Evolutionary conservation across 2,888 invertebrate species (phyloP), one percentile per base, ranked within the genome.

Genomic region (Pheosia tremula): DNA sequence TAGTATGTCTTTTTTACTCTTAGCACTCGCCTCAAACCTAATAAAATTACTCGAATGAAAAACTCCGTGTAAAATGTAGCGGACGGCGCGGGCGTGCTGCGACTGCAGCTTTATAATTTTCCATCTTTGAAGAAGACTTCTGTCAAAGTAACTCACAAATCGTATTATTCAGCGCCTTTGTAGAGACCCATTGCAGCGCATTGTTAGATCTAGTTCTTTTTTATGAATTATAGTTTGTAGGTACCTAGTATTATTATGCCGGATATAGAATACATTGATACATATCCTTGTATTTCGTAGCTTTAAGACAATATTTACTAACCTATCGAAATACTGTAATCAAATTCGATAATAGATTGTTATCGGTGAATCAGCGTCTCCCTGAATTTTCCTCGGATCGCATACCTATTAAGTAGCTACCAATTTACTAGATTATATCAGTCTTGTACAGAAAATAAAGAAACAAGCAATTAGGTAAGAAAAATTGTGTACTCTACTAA

Each of bases 71-170:
- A 58, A 61, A 63, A 64, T 61, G 59, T 74, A 63, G 68, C 62
- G 58, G 60, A 61, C 62, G 61, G 59, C 24, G 24, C 24, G 24
- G 54, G 59, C 62, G 60, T 54, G 45, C 45, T 63, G 56, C 56
- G 24, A 41, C 56, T 61, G 47, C 60, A 70, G 66, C 68, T 63
- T 67, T 75, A 75, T 71, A 71, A 75, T 75, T 69, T 36, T 24
- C 56, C 63, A 62, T 60, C 71, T 75, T 74, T 75, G 73, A 66
- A 57, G 62, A 60, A 58, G 55, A 55, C 56, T 56, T 57, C 62
- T 62, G 61, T 62, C 68, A 70, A 71, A 76, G 77, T 68, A 66
- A 74, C 64, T 68, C 62, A 59, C 58, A 74, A 77, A 77, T 75
- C 69, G 65, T 56, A 72, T 77, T 77, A 77, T 41, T 58, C 49